Evolutionary conservation across 1,140 invertebrate genomes (phyloP).

Genomic region (Stegodyphus dumicola): DNA sequence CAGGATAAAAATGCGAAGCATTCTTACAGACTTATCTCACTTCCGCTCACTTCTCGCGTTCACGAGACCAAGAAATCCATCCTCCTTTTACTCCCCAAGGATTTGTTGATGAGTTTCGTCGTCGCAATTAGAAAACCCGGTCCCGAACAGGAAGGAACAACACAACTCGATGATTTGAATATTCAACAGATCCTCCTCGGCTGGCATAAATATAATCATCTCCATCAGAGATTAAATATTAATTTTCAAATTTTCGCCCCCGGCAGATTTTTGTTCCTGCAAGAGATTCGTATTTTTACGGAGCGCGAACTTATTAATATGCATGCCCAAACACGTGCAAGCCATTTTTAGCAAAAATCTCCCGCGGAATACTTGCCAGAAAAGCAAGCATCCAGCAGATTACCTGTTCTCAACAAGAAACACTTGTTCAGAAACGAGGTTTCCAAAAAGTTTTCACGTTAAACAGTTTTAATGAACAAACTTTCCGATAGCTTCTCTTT

Average conservation of each 20-base stretch:
- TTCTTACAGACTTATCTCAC: neutral
- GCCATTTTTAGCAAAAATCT: too few relatives aligned
- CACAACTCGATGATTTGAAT: slow-evolving; percentile 11
- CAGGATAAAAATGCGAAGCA: too few relatives aligned
- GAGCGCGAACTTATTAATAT: slow-evolving; percentile 9
- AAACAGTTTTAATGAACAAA: too few relatives aligned
- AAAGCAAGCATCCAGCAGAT: too few relatives aligned
- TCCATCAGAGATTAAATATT: slow-evolving; percentile 24
- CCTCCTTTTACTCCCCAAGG: neutral
- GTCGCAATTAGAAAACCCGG: slow-evolving; percentile 17
- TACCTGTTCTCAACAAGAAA: too few relatives aligned
- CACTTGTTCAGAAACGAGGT: too few relatives aligned
- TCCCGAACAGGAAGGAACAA: neutral
- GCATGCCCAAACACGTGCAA: neutral
- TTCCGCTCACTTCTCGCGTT: neutral
- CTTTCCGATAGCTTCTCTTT: too few relatives aligned
- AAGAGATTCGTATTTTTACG: neutral
- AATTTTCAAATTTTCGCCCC: slow-evolving; percentile 27
- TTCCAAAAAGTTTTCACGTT: too few relatives aligned
- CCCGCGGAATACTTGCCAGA: too few relatives aligned
- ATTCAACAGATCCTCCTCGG: slow-evolving; percentile 20
- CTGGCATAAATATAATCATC: slow-evolving; percentile 26
- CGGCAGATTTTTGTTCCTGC: neutral
- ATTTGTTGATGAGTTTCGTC: slow-evolving; percentile 24
- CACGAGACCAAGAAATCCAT: neutral